Evolutionary conservation across 1,140 invertebrate species (phyloP).

Genomic region (Drosophila chauvacae): DNA sequence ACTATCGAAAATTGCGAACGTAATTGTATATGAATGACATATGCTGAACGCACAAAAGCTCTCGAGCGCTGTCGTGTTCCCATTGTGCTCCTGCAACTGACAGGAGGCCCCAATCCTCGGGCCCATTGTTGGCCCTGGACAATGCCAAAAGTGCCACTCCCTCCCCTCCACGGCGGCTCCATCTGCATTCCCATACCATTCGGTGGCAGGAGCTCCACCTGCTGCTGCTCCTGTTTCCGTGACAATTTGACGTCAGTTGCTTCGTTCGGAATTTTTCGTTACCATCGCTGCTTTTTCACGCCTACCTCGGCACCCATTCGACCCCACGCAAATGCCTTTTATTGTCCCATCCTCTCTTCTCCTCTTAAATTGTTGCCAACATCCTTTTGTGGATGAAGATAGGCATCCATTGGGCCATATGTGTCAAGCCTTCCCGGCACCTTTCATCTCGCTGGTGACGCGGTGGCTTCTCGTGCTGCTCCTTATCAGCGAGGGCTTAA

Average conservation of each 20-base stretch:
- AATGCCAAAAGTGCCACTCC: conserved; percentile 46
- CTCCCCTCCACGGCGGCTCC: not conserved
- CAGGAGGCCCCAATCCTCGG: conserved; percentile 45
- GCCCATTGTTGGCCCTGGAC: conserved; percentile 67
- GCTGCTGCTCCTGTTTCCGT: conserved; percentile 6
- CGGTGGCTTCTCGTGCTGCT: conserved; percentile 2
- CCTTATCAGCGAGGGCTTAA: conserved; percentile 61
- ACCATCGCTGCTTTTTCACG: conserved; percentile 64
- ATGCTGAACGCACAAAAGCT: conserved; percentile 59
- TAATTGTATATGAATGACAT: conserved; percentile 81
- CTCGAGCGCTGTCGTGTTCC: conserved; percentile 35
- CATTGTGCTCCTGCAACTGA: conserved; percentile 62
- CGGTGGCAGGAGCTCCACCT: not conserved
- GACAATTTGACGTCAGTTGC: conserved; percentile 63
- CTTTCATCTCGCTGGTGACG: conserved; percentile 13
- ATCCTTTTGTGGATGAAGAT: conserved; percentile 46
- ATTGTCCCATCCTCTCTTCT: conserved; percentile 24
- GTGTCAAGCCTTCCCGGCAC: conserved; percentile 57
- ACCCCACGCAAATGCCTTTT: conserved; percentile 58
- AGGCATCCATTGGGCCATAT: conserved; percentile 38
- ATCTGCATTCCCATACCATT: conserved; percentile 11
- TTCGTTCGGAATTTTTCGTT: conserved; percentile 59
- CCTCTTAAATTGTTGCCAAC: conserved; percentile 44
- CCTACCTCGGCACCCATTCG: conserved; percentile 55
- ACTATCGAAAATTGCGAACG: conserved; percentile 56